Evolutionary conservation across 2,888 invertebrate species (phyloP).

Genomic region (Tupiocoris notatus): DNA sequence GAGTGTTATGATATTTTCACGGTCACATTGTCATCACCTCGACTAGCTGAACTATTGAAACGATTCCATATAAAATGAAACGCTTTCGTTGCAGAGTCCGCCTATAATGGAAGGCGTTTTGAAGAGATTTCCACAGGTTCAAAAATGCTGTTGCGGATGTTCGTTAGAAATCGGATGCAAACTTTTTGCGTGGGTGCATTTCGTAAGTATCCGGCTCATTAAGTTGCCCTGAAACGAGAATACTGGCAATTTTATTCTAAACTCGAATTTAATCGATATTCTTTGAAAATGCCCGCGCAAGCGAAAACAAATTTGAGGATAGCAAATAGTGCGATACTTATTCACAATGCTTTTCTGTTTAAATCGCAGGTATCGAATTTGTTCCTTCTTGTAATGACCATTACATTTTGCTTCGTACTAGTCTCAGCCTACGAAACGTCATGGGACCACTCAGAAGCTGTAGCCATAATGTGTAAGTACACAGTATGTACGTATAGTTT

Average conservation of each 20-base stretch:
- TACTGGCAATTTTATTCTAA: too few species aligned
- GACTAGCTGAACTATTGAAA: background rate
- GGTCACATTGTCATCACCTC: too few species aligned
- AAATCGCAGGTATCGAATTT: slow-evolving; percentile 11
- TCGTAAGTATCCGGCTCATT: slow-evolving; percentile 20
- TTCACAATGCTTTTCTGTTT: too few species aligned
- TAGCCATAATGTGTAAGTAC: slow-evolving; percentile 19
- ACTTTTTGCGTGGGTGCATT: slow-evolving; percentile 6
- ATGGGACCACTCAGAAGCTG: background rate
- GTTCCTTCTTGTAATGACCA: slow-evolving; percentile 9
- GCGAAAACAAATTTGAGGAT: too few species aligned
- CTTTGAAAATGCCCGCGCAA: too few species aligned
- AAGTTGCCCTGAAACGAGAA: too few species aligned
- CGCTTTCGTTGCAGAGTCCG: too few species aligned
- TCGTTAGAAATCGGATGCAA: slow-evolving; percentile 13
- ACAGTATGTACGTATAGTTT: too few species aligned
- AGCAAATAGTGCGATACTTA: too few species aligned
- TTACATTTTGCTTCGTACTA: slow-evolving; percentile 9
- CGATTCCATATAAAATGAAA: background rate
- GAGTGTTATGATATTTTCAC: too few species aligned
- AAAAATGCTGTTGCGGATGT: slow-evolving; percentile 13
- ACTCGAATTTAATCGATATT: too few species aligned
- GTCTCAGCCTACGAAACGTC: background rate
- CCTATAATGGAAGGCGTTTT: slow-evolving; percentile 1
- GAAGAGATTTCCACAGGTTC: slow-evolving; percentile 12